Evolutionary conservation across 2,888 invertebrate species (phyloP), one percentile per base, ranked within the genome.

Genomic region (Macrophya annulata): DNA sequence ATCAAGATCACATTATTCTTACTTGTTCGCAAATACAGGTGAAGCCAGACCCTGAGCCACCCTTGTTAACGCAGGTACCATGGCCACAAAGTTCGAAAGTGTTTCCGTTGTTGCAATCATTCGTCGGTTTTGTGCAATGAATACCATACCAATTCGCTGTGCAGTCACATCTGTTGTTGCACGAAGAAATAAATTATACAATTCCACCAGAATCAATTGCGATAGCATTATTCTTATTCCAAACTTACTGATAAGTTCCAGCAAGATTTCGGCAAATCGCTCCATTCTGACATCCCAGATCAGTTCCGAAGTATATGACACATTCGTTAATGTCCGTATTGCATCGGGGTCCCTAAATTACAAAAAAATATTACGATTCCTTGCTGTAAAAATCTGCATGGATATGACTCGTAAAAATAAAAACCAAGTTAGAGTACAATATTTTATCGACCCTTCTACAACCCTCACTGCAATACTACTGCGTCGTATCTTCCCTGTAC

Each of bases 231-330:
- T 9, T 48, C 45, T 48, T 48, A 4, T 17, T 6, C n/a, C n/a
- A 85, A 86, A 89, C 90, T 92, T 93, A 97, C 96, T 96, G 96
- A 92, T 97, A 99, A 17, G 96, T 94, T 84, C 99, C 99, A 1
- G 95, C 96, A 85, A 94, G 95, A 92, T 99, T 98, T 37, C 96
- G 93, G 91, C 99, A 99, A 3, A 96, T 96, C 0, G 97, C 98
- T 17, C 97, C 97, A 94, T 99, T 98, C 94, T 99, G 98, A 92
- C 99, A 99, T 1, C 98, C 98, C 71, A 98, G 94, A 91, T 97
- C 98, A 0, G 98, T 98, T 51, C 98, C 98, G 9, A 95, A 95
- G 90, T 96, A 97, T 89, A 95, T 95, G 0, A 95, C 94, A 92
- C 99, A 99, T 94, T 99, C 99, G 91, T 99, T 97, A 0, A 99